Percentiles rank a stretch among this genome's conserved stretches.
phyloP scores from a whole-genome alignment of 1,140 invertebrate genomes.

The Sycophaga agraensis region DNA sequence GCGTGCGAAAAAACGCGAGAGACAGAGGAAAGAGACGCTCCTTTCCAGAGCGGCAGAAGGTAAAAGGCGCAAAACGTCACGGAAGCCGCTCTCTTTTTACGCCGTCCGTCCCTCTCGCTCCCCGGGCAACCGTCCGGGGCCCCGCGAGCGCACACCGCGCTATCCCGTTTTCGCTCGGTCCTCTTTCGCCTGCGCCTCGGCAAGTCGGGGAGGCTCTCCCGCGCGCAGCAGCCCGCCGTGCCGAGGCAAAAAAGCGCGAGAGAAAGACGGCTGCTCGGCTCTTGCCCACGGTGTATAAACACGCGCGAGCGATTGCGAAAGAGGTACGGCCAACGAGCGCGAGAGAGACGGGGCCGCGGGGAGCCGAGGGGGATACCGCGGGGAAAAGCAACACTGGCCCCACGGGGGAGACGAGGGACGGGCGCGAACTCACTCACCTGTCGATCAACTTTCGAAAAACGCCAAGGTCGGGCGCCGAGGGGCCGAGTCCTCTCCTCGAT shows the following conservation, averaged over 20 bases:
- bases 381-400: not conserved
- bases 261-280: too few relatives aligned
- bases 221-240: not conserved
- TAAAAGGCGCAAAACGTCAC: slow-evolving; percentile 20
- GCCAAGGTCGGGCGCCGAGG: not conserved
- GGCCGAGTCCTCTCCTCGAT: not conserved
- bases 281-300: too few relatives aligned
- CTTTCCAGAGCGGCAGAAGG: not conserved
- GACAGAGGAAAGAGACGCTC: not conserved
- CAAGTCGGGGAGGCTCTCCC: not conserved
- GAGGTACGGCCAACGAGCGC: not conserved
- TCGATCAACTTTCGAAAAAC: slow-evolving; percentile 2
- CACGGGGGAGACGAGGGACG: not conserved
- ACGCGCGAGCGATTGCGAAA: not conserved
- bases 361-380: not conserved
- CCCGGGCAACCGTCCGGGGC: not conserved
- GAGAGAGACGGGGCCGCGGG: not conserved
- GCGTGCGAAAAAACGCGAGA: not conserved
- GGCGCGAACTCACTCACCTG: slow-evolving; percentile 1
- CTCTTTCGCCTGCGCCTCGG: too few relatives aligned
- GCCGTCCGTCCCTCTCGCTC: not conserved
- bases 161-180: not conserved
- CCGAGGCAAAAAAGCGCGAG: not conserved
- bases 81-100: slow-evolving; percentile 16
- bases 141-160: too few relatives aligned